phyloP scores from a whole-genome alignment of 2,888 invertebrate genomes.

The Galeopsomyia nigrocyanea region DNA sequence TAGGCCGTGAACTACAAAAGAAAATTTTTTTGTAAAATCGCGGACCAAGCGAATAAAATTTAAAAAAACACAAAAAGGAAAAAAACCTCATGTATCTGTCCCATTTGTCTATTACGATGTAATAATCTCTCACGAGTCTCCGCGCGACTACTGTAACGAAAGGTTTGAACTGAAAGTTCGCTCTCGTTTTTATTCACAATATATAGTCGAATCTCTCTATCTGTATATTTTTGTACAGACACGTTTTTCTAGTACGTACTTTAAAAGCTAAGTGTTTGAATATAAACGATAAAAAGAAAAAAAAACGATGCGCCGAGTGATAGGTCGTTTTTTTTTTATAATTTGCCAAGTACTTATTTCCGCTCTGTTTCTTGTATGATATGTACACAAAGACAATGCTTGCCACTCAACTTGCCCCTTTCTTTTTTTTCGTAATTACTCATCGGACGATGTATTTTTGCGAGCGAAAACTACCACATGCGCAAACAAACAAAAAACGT shows the following conservation, averaged over 20 bases:
- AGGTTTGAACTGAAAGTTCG: not conserved
- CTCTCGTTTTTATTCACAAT: conserved; percentile 21
- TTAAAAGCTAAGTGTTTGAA: conserved; percentile 53
- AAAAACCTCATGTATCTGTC: conserved; percentile 5
- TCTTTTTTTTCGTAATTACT: conserved; percentile 14
- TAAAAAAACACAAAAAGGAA: not conserved
- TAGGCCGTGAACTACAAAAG: conserved; percentile 11
- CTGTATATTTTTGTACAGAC: conserved; percentile 67
- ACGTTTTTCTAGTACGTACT: conserved; percentile 63
- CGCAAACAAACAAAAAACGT: not conserved
- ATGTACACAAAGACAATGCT: conserved; percentile 47
- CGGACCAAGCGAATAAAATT: conserved; percentile 37
- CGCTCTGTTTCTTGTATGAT: conserved; percentile 51
- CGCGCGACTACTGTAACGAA: conserved; percentile 1
- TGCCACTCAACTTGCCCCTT: conserved; percentile 61
- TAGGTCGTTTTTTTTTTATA: conserved; percentile 54
- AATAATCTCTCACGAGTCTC: conserved; percentile 12
- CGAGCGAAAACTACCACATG: conserved; percentile 12
- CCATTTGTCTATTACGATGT: no score
- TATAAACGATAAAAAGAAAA: conserved; percentile 45
- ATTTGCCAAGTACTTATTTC: conserved; percentile 54
- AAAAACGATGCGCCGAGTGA: conserved; percentile 42
- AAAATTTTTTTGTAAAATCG: conserved; percentile 26
- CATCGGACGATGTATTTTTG: conserved; percentile 5
- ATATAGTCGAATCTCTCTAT: conserved; percentile 46